These are phyloP conservation scores for Myiozetetes cayanensis DNA, from an alignment of 2,113 vertebrate species.

Conservation along the genomic window DNA sequence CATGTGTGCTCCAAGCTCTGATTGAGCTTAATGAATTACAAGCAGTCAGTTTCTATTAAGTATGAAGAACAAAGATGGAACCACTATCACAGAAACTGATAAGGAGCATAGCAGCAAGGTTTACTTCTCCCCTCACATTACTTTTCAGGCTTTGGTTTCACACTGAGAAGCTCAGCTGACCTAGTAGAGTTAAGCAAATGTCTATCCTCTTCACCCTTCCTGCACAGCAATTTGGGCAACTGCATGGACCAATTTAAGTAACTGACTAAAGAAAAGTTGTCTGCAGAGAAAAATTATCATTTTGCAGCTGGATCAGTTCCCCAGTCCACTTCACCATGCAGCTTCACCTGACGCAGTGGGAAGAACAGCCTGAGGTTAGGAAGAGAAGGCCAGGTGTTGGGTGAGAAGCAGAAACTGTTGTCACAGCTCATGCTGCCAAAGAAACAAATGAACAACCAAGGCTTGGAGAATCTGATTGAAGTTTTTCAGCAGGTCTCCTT, in stretches of 20 bases:
- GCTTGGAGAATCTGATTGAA: not conserved
- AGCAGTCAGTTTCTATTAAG: not conserved
- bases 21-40: not conserved
- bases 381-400: not conserved
- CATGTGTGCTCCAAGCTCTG: not conserved
- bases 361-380: not conserved
- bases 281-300: not conserved
- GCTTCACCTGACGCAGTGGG: not conserved
- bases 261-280: not conserved
- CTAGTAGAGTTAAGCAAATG: not conserved
- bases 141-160: not conserved
- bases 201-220: not conserved
- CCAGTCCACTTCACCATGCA: rapidly evolving
- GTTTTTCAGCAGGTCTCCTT: not conserved
- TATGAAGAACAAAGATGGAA: not conserved
- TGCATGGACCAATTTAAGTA: not conserved
- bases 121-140: not conserved
- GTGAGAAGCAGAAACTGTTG: not conserved
- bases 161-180: not conserved
- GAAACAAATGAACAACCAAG: not conserved
- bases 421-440: not conserved
- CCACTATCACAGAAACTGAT: not conserved
- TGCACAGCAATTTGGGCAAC: not conserved
- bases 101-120: not conserved
- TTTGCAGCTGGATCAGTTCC: not conserved